Conservation (phyloP, 1,140 invertebrate genomes). For the Pachyrhynchus sulphureomaculatus region DNA sequence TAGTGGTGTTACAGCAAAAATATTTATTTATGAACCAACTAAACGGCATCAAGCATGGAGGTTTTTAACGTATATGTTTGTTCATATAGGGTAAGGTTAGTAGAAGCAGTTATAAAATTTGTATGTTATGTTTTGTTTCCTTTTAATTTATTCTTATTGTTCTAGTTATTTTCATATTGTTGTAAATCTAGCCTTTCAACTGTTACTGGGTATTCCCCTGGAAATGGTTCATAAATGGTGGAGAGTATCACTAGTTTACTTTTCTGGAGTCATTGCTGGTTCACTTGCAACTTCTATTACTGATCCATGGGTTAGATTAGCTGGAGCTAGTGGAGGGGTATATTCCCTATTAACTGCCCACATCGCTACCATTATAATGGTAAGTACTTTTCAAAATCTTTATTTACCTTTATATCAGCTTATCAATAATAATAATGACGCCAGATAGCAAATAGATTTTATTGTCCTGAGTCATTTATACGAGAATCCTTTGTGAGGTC, state of each 20-base stretch:
- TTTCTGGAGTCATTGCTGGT: slow-evolving; percentile 80
- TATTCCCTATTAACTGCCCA: slow-evolving; percentile 95
- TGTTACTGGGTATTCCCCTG: slow-evolving; percentile 87
- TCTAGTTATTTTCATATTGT: slow-evolving; percentile 76
- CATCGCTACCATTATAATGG: slow-evolving; percentile 90
- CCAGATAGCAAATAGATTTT: not conserved
- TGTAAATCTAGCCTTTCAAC: slow-evolving; percentile 88
- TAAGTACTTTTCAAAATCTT: slow-evolving; percentile 49
- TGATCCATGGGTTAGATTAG: slow-evolving; percentile 83
- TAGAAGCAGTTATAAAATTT: slow-evolving; percentile 57
- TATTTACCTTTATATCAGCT: not conserved
- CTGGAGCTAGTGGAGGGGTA: slow-evolving; percentile 94
- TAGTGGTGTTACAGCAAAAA: slow-evolving; percentile 48
- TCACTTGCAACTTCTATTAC: slow-evolving; percentile 84
- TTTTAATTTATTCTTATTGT: slow-evolving; percentile 73
- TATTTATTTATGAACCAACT: slow-evolving; percentile 57
- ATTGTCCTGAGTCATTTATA: not conserved
- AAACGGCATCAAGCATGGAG: slow-evolving; percentile 85
- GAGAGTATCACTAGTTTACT: slow-evolving; percentile 78
- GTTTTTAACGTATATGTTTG: slow-evolving; percentile 85
- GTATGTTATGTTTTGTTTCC: slow-evolving; percentile 58
- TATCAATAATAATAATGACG: not conserved
- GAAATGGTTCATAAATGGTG: slow-evolving; percentile 96
- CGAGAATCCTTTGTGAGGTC: no score
- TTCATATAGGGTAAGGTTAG: slow-evolving; percentile 84